Base-by-base conservation (phyloP, 1,140 invertebrate genomes). In the Drosophila lowei region DNA sequence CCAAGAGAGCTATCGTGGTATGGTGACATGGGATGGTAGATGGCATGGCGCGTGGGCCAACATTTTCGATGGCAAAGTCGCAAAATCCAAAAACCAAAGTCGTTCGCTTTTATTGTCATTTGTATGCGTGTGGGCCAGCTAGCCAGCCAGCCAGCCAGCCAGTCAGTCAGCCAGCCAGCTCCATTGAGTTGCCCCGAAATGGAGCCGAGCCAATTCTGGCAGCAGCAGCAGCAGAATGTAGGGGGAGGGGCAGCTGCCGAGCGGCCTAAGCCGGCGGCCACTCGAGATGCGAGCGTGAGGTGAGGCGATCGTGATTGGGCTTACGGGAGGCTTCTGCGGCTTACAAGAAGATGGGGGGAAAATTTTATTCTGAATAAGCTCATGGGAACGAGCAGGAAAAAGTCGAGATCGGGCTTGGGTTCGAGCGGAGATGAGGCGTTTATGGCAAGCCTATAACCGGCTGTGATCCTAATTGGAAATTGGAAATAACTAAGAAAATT, bases 41-140 rank as follows among this genome's bases (percentile, higher is more conserved):
- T 21, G 7, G 30, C 34, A 63, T 23, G 7, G 30, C 53, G 30
- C 16, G 9, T 49, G 59, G 52, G 53, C 72, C 62, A 55, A 58
- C 63, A 38, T 38, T 38, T 38, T 38, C 34, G 34, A 38, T 38
- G 34, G 34, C 11, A 38, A 70, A 80, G 72, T 80, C 60, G 67
- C 81, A 77, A 86, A 85, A 85, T 85, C 81, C 73, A 88, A 86
- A 75, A 86, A 86, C 73, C 81, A 86, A 86, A 86, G 77, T 86
- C 83, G 64, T 86, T 78, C 64, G 60, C 72, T 81, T 86, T 86
- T 86, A 86, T 86, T 86, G 78, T 86, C 83, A 78, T 88, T 88
- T 81, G 77, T 74, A 86, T 88, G 80, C 81, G 77, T 74, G 58
- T 60, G 49, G 62, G 46, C 38, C 53, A 54, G 13, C 6, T 28